Conservation (phyloP, 2,113 vertebrate genomes). For the Onychostoma macrolepis region DNA sequence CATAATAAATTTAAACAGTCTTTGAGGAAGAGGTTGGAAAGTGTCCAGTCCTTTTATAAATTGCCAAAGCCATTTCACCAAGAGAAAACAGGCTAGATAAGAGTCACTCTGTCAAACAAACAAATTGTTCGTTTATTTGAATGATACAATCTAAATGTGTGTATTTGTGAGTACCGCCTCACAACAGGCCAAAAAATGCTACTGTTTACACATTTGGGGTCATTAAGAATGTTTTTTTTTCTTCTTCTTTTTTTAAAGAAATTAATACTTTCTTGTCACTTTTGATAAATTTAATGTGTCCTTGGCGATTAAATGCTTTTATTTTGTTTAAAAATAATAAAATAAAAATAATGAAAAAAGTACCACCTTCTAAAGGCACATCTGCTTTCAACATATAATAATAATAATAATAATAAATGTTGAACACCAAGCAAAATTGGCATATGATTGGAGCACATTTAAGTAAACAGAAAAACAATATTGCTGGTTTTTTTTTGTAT, state of each 20-base stretch:
- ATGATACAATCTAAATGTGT: not conserved
- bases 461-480: not conserved
- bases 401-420: not conserved
- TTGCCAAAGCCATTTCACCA: not conserved
- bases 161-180: not conserved
- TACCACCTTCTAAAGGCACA: not conserved
- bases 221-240: not conserved
- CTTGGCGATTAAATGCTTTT: not conserved
- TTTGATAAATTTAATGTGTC: not conserved
- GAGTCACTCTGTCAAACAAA: not conserved
- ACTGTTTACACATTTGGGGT: not conserved
- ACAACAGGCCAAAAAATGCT: not conserved
- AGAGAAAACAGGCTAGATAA: not conserved
- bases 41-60: not conserved
- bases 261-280: not conserved
- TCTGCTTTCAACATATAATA: not conserved
- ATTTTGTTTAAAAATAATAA: not conserved
- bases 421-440: not conserved
- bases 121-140: not conserved
- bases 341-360: too few species aligned
- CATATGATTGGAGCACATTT: too few species aligned
- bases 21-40: not conserved
- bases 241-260: not conserved
- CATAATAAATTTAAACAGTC: not conserved
- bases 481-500: not conserved